phyloP scores from a whole-genome alignment of 2,113 vertebrate species.

The Tenrec ecaudatus region DNA sequence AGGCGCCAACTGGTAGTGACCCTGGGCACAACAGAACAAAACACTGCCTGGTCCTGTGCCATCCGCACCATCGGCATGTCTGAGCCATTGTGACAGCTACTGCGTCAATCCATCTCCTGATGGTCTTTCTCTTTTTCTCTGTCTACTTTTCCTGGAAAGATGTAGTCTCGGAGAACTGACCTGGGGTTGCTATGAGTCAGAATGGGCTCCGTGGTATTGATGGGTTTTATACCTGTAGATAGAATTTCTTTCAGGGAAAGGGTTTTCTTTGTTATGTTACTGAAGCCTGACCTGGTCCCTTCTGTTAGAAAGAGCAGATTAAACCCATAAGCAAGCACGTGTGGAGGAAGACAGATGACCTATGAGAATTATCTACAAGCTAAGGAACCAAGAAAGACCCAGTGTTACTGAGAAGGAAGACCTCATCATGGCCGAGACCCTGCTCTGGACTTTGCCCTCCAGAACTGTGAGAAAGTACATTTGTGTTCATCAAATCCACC shows the following conservation, averaged over 20 bases:
- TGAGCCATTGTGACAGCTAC: too few species aligned
- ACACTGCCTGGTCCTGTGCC: too few species aligned
- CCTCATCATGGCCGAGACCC: neutral
- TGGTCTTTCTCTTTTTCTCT: too few species aligned
- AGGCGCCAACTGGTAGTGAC: too few species aligned
- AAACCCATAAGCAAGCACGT: neutral
- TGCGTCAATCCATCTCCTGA: too few species aligned
- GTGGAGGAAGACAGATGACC: neutral
- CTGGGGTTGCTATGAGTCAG: neutral
- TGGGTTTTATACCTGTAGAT: neutral
- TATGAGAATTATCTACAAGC: neutral
- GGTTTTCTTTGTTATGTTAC: neutral
- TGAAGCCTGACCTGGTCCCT: neutral
- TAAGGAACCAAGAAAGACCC: neutral
- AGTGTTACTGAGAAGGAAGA: neutral
- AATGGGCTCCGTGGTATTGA: neutral
- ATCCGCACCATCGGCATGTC: too few species aligned
- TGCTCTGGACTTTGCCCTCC: neutral
- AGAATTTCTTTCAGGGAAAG: neutral
- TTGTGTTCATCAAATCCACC: neutral
- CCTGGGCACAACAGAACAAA: too few species aligned
- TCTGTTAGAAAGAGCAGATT: neutral
- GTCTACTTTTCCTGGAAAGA: neutral
- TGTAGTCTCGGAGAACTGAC: neutral
- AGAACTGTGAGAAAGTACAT: neutral